Base-by-base conservation (phyloP, 1,140 invertebrate genomes). In the Chlorops oryzae region DNA sequence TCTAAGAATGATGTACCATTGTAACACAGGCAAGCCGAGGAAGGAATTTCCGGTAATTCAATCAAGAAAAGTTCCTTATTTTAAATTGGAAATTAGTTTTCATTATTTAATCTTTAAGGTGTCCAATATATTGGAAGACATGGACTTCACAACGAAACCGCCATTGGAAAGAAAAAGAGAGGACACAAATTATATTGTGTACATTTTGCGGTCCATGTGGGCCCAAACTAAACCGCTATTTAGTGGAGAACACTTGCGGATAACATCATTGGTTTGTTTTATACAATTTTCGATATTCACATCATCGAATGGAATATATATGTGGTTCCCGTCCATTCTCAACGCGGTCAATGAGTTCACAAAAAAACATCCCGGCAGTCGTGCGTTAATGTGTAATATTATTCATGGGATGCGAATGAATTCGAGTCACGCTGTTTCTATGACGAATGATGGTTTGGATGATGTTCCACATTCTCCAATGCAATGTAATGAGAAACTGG, bases 1-100 rank as follows among this genome's bases (percentile, higher is more conserved):
- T 24, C 63, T 87, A 1, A 65, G 64, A 43, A 73, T 63, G 4
- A 81, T 85, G 49, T 85, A 81, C 46, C 63, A 75, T 1, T 55
- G 54, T 2, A 86, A 86, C 54, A 82, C 76, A 22, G 70, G 75
- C 37, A 75, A 53, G 2, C n/a, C n/a, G n/a, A n/a, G n/a, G n/a
- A 47, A 47, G 15, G 52, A 58, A 48, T 48, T 15, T 40, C 13
- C 18, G 12, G 34, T 24, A 37, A 20, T 12, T n/a, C n/a, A n/a
- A n/a, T n/a, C n/a, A n/a, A n/a, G n/a, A n/a, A n/a, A n/a, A n/a
- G n/a, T n/a, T n/a, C n/a, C n/a, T n/a, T n/a, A n/a, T n/a, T n/a
- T n/a, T n/a, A n/a, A n/a, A n/a, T n/a, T n/a, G n/a, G n/a, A n/a
- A n/a, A n/a, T n/a, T n/a, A n/a, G n/a, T n/a, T n/a, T n/a, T n/a